Base-by-base conservation (phyloP, 2,888 invertebrate species). In the Clistopyga incitator region DNA sequence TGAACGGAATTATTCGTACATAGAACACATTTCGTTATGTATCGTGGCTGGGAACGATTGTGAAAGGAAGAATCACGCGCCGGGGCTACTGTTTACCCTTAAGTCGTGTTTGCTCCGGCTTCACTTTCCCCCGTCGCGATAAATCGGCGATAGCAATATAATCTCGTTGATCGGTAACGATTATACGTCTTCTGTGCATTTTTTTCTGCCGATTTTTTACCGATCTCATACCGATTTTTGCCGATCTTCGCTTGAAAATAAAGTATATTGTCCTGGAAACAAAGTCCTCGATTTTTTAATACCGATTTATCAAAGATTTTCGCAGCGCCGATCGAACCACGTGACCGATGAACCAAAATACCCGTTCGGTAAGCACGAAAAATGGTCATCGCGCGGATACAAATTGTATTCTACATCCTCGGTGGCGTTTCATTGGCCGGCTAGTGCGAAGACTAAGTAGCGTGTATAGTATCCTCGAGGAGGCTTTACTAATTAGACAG, bases 401-500 rank as follows among this genome's bases (percentile, higher is more conserved):
- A 34, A 61, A 61, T 61, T 61, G n/a, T 18, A 29, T 61, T 11
- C 34, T n/a, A n/a, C 34, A 10, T 61, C n/a, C 61, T 3, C n/a
- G 34, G 34, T 25, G 29, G 23, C 61, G 29, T n/a, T 29, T 29
- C 29, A 18, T 18, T 15, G 2, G 59, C 29, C 15, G 20, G 34
- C 6, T 18, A 61, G 61, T 34, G 34, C 34, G 61, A 34, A 61
- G 34, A 61, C 61, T 34, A 56, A 56, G 56, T 56, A 25, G 23
- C 25, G 11, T 25, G 56, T 25, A 10, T 38, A 23, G 56, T 56
- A 11, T 54, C 20, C 38, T 45, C 25, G 38, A 25, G n/a, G 20
- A 61, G 42, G 23, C 67, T 54, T 75, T 74, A 78, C 82, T 82
- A 82, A 78, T 78, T 82, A 75, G 78, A 75, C 78, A 82, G 68